Evolutionary conservation across 2,797 vertebrate genomes (phyloP).

Genomic region (Cryptoprocta ferox): DNA sequence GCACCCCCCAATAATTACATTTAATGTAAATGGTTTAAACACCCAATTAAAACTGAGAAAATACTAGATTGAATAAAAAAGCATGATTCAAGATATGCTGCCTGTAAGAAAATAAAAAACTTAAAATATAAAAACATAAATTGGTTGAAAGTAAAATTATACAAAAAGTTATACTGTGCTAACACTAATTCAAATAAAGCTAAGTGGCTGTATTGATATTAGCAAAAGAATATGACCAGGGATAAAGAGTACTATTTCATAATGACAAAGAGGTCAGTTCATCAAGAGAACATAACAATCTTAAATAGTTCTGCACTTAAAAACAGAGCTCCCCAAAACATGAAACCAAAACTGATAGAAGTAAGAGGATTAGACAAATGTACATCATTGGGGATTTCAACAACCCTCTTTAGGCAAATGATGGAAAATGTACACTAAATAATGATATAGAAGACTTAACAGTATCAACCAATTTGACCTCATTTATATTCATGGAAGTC

Average conservation of each 20-base stretch:
- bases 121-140: not conserved
- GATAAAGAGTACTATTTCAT: not conserved
- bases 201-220: not conserved
- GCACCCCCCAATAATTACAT: not conserved
- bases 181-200: not conserved
- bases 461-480: not conserved
- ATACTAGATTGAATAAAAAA: not conserved
- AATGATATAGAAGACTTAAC: not conserved
- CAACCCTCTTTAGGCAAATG: not conserved
- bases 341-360: not conserved
- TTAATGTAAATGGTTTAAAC: not conserved
- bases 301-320: not conserved
- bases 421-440: not conserved
- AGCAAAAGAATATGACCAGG: not conserved
- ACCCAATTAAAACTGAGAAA: not conserved
- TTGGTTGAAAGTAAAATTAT: not conserved
- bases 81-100: not conserved
- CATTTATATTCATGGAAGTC: not conserved
- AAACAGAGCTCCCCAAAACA: not conserved
- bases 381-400: not conserved
- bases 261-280: not conserved
- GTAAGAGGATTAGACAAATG: not conserved
- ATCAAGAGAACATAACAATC: not conserved
- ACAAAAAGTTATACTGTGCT: not conserved
- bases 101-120: not conserved